Percentiles rank a stretch among this genome's conserved stretches.
phyloP scores from a whole-genome alignment of 2,113 vertebrate genomes.

The Gallinago media region DNA sequence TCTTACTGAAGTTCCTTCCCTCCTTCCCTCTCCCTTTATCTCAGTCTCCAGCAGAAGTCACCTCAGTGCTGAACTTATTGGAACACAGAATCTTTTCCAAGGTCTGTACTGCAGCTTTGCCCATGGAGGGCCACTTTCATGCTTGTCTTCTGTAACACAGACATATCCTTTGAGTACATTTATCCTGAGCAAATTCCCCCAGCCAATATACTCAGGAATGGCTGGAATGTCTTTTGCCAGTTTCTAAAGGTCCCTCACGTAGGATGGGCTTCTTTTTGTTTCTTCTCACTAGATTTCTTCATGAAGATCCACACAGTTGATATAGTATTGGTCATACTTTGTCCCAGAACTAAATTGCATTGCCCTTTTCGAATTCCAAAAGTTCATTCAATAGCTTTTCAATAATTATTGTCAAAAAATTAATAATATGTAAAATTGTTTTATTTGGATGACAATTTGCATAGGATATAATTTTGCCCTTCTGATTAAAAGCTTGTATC shows the following conservation, averaged over 20 bases:
- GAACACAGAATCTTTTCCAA: background rate
- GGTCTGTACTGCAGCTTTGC: background rate
- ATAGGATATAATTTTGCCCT: background rate
- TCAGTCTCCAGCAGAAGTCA: background rate
- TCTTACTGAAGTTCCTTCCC: background rate
- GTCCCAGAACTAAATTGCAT: background rate
- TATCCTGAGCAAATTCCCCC: background rate
- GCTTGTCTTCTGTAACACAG: background rate
- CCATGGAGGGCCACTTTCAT: background rate
- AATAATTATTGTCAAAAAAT: background rate
- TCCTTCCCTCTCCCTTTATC: background rate
- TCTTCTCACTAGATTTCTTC: background rate
- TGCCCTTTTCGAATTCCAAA: background rate
- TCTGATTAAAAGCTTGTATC: background rate
- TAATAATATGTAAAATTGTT: background rate
- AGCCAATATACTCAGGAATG: background rate
- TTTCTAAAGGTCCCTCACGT: background rate
- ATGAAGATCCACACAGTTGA: background rate
- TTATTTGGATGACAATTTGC: background rate
- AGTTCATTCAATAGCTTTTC: background rate
- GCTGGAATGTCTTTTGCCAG: background rate
- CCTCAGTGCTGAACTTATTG: background rate
- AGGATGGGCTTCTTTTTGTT: background rate
- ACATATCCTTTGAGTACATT: background rate
- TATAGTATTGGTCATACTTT: background rate